These are phyloP conservation scores for Pogonocichla stellata DNA, from an alignment of 2,113 vertebrate genomes.

Conservation along the genomic window DNA sequence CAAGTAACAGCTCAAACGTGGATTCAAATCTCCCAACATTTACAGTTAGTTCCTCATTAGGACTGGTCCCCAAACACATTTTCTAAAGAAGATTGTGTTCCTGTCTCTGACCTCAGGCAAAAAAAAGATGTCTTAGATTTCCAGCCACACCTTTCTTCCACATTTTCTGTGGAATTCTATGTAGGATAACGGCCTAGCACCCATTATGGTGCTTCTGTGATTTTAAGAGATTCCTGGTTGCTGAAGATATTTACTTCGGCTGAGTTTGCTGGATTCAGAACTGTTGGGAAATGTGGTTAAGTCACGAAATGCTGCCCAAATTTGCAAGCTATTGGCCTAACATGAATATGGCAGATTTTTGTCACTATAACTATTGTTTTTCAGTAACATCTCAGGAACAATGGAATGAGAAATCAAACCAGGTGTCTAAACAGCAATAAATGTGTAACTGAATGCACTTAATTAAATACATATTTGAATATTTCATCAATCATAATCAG, in stretches of 20 bases:
- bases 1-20: rapidly evolving
- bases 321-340: not conserved
- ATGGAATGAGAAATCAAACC: not conserved
- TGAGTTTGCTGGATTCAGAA: not conserved
- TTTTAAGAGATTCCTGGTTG: not conserved
- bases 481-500: not conserved
- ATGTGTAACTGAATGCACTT: not conserved
- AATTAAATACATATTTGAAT: no score
- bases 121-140: not conserved
- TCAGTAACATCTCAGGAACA: not conserved
- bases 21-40: not conserved
- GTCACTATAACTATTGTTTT: not conserved
- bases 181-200: not conserved
- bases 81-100: not conserved
- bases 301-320: not conserved
- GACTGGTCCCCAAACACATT: not conserved
- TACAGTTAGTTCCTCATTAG: not conserved
- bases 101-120: not conserved
- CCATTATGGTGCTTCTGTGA: not conserved
- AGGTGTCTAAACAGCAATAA: not conserved
- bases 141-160: not conserved
- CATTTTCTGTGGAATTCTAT: not conserved
- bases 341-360: not conserved
- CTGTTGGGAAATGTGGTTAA: not conserved
- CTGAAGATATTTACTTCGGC: not conserved